Evolutionary conservation across 2,797 vertebrate species (phyloP).

Genomic region (Pseudopleuronectes americanus): DNA sequence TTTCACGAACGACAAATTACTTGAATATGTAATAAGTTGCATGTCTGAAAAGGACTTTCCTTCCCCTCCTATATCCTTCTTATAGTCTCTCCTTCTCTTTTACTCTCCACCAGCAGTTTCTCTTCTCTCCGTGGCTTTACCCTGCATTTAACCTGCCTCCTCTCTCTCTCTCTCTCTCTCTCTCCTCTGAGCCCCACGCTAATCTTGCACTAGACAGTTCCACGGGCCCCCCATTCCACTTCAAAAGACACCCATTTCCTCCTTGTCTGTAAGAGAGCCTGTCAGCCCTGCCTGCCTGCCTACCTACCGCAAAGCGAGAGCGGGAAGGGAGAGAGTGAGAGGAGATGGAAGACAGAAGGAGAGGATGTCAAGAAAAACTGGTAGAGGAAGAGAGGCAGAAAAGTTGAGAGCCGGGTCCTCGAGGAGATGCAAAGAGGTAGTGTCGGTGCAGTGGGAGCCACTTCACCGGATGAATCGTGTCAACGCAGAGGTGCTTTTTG

Average conservation of each 20-base stretch:
- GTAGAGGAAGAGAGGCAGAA: slow-evolving; percentile 21
- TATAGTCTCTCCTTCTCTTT: not conserved
- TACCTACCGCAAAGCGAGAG: slow-evolving; percentile 51
- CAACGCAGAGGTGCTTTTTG: slow-evolving; percentile 58
- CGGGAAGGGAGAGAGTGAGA: not conserved
- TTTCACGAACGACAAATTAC: not conserved
- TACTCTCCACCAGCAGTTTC: slow-evolving; percentile 3
- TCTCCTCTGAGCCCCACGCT: slow-evolving; percentile 59
- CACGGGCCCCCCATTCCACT: slow-evolving; percentile 81
- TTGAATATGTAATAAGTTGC: no score
- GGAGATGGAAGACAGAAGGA: slow-evolving; percentile 30
- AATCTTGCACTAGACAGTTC: slow-evolving; percentile 81
- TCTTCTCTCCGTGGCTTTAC: slow-evolving; percentile 49
- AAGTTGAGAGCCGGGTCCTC: slow-evolving; percentile 44
- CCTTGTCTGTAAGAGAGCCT: slow-evolving; percentile 78
- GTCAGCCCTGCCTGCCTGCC: slow-evolving; percentile 67
- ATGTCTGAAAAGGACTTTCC: slow-evolving; percentile 2
- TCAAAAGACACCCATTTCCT: slow-evolving; percentile 82
- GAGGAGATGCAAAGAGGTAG: slow-evolving; percentile 44
- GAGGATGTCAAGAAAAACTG: slow-evolving; percentile 24
- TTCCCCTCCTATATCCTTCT: slow-evolving; percentile 2
- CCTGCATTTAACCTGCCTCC: slow-evolving; percentile 56
- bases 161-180: slow-evolving; percentile 28
- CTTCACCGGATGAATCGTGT: slow-evolving; percentile 66
- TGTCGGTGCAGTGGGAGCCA: slow-evolving; percentile 60